These are phyloP conservation scores for Drosophila tristis DNA, from an alignment of 1,140 invertebrate genomes.

Conservation along the genomic window DNA sequence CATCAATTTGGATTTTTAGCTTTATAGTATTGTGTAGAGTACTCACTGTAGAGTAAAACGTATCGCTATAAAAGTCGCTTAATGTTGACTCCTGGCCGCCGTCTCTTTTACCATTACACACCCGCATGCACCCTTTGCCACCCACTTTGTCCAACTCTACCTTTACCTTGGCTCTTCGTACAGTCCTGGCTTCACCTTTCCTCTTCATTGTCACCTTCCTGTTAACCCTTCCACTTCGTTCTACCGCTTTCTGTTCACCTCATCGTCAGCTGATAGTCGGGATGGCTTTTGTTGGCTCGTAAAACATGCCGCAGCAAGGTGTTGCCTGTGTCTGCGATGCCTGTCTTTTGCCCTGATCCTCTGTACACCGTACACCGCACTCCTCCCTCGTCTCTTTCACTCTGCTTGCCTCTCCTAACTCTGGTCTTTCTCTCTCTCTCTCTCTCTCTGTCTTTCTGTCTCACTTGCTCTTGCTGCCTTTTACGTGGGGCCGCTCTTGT, in stretches of 20 bases:
- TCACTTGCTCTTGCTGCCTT: not conserved
- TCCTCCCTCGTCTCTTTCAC: not conserved
- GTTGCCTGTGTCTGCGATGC: slow-evolving; percentile 8
- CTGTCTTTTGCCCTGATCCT: slow-evolving; percentile 3
- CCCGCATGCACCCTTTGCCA: not conserved
- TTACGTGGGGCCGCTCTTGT: slow-evolving; percentile 34
- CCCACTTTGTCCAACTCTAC: too few relatives aligned
- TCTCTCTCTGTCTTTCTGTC: slow-evolving; percentile 3
- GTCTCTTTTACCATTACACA: not conserved
- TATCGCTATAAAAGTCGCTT: slow-evolving; percentile 16
- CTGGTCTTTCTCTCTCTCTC: slow-evolving; percentile 2
- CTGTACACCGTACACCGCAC: not conserved
- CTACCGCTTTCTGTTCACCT: too few relatives aligned
- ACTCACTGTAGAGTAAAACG: not conserved
- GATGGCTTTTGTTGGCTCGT: slow-evolving; percentile 53
- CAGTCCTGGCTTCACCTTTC: too few relatives aligned
- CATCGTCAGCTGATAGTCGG: slow-evolving; percentile 25
- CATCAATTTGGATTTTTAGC: too few relatives aligned
- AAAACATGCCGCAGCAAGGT: slow-evolving; percentile 58
- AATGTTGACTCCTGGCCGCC: slow-evolving; percentile 31
- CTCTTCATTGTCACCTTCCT: too few relatives aligned
- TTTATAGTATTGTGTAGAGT: not conserved
- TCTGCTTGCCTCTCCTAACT: not conserved
- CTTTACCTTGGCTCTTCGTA: too few relatives aligned
- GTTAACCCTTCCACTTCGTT: too few relatives aligned